Evolutionary conservation across 2,888 invertebrate species (phyloP).

Genomic region (Abrostola tripartita): DNA sequence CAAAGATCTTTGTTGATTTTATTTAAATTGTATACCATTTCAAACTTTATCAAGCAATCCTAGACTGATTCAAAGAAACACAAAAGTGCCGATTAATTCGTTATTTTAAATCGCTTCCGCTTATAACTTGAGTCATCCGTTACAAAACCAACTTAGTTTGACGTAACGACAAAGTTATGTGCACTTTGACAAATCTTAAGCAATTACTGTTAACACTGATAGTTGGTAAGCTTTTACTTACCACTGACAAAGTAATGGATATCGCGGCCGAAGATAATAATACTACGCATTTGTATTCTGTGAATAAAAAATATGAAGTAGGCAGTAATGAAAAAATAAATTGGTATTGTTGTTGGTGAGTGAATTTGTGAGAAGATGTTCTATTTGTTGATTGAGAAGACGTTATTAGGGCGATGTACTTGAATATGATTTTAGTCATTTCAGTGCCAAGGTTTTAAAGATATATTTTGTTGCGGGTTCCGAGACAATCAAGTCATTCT

Average conservation of each 20-base stretch:
- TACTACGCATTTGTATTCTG: background rate
- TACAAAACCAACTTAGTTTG: conserved; percentile 64
- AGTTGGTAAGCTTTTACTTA: conserved; percentile 54
- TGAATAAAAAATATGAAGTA: background rate
- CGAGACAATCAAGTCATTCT: too few species aligned
- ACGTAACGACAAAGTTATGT: conserved; percentile 71
- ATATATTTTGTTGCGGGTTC: too few species aligned
- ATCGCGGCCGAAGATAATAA: conserved; percentile 21
- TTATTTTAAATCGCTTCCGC: conserved; percentile 46
- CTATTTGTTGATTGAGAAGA: background rate
- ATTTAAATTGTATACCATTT: too few species aligned
- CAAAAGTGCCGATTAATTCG: too few species aligned
- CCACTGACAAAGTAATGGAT: conserved; percentile 26
- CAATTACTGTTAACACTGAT: conserved; percentile 68
- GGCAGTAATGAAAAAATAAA: conserved; percentile 1
- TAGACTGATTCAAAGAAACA: too few species aligned
- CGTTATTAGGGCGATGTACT: too few species aligned
- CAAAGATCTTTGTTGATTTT: too few species aligned
- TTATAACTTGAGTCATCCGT: conserved; percentile 51
- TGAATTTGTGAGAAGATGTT: background rate
- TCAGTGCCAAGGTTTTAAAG: too few species aligned
- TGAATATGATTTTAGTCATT: too few species aligned
- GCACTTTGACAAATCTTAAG: conserved; percentile 77
- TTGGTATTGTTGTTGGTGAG: background rate
- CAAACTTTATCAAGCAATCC: too few species aligned